Evolutionary conservation across 2,888 invertebrate species (phyloP), one percentile per base, ranked within the genome.

Genomic region (Drosophila helvetica): DNA sequence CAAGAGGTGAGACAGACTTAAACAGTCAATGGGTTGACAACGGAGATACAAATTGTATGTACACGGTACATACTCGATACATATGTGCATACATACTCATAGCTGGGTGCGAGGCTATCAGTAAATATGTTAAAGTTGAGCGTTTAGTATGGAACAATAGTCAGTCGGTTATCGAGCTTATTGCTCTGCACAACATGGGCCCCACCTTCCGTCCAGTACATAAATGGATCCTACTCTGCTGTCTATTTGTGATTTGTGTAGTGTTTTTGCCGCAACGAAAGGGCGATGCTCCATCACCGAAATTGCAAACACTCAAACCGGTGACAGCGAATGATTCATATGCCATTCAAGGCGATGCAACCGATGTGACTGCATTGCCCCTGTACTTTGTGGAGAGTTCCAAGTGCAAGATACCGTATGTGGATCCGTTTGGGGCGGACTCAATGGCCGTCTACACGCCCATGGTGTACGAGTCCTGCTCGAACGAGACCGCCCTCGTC

Each of bases 401-500:
- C 18, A 93, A 93, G 83, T 95, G 95, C 82, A 93, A 93, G 81
- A 95, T 95, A 83, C 93, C 94, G 2, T 93, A 94, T 63, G 80
- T 94, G 67, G 93, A 94, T 80, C 93, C 94, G 5, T 94, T 94
- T 70, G 93, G 93, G 53, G 55, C 83, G 2, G 93, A 93, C 59
- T 92, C 93, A 8, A 92, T 92, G 84, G 88, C 90, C 54, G 92
- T 93, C 58, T 93, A 93, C 62, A 91, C 92, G 42, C 92, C 92
- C 45, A 91, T 92, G 61, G 91, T 91, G 56, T 94, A 93, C 63
- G 93, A 93, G 68, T 73, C 92, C 0, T 95, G 94, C 79, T 90
- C 92, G 6, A 91, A 85, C 22, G 72, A 83, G 17, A 53, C 80
- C 9, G 80, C 84, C 10, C 62, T 88, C 2, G 75, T 85, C 1